These are phyloP conservation scores for Leptopterna dolabrata DNA, from an alignment of 2,888 invertebrate genomes.

Conservation along the genomic window DNA sequence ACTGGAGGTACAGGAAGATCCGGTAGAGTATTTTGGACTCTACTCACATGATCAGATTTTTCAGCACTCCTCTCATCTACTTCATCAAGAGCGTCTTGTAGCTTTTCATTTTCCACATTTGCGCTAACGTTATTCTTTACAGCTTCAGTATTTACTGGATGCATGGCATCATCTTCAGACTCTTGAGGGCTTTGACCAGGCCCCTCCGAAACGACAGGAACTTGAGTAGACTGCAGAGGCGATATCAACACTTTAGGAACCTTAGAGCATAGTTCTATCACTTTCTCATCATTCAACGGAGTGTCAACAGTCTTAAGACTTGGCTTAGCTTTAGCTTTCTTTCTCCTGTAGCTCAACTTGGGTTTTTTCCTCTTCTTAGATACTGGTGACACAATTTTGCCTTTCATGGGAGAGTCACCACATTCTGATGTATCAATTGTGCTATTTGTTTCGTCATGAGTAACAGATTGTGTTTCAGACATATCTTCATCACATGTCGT, in stretches of 20 bases:
- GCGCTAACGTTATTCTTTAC: too few relatives aligned
- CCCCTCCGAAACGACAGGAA: slow-evolving; percentile 31
- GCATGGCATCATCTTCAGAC: background rate
- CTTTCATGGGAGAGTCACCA: background rate
- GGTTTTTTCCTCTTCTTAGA: background rate
- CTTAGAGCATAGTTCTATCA: background rate
- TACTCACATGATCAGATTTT: background rate
- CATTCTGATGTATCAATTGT: background rate
- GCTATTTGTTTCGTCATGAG: background rate
- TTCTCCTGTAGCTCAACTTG: background rate
- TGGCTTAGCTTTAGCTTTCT: background rate
- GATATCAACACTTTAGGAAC: background rate
- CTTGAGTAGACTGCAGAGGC: background rate
- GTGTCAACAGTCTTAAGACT: background rate
- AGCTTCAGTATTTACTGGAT: background rate
- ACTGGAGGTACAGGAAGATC: background rate
- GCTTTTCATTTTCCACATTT: background rate
- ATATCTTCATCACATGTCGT: background rate
- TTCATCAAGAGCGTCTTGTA: background rate
- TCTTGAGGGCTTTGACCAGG: slow-evolving; percentile 7
- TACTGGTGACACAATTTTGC: background rate
- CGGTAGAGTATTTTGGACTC: background rate
- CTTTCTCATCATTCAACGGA: background rate
- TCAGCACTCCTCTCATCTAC: background rate
- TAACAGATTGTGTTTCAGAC: background rate